Conservation (phyloP, 2,888 invertebrate genomes). For the Teleogryllus oceanicus region DNA sequence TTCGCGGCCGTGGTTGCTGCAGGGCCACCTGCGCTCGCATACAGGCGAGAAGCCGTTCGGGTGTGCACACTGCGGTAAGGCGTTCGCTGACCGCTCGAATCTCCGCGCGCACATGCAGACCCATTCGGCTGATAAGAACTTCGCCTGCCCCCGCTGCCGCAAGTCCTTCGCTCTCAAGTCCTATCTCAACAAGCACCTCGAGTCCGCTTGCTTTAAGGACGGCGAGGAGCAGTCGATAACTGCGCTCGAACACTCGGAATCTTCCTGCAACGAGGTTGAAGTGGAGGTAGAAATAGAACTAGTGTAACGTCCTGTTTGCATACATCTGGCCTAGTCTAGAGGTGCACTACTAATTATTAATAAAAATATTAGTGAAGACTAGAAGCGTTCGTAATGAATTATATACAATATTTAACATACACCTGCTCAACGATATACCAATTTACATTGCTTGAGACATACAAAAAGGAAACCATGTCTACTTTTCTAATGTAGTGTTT, state of each 20-base stretch:
- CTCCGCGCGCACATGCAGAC: slow-evolving; percentile 93
- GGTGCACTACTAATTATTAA: slow-evolving; percentile 11
- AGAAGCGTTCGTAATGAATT: neutral
- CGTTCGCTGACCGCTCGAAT: slow-evolving; percentile 92
- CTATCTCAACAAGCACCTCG: slow-evolving; percentile 91
- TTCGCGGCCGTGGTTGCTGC: slow-evolving; percentile 92
- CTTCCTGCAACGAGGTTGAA: slow-evolving; percentile 26
- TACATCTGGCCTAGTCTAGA: slow-evolving; percentile 12
- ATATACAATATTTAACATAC: slow-evolving; percentile 22
- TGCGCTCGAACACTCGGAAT: neutral
- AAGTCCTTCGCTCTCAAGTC: slow-evolving; percentile 92
- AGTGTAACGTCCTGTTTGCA: slow-evolving; percentile 21
- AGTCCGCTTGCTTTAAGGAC: slow-evolving; percentile 78
- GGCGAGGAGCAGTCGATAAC: slow-evolving; percentile 46
- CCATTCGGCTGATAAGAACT: slow-evolving; percentile 86
- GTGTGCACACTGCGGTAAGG: slow-evolving; percentile 89
- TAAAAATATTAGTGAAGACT: neutral
- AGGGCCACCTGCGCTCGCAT: slow-evolving; percentile 83
- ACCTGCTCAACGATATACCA: slow-evolving; percentile 29
- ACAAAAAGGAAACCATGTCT: slow-evolving; percentile 24
- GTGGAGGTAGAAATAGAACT: slow-evolving; percentile 31
- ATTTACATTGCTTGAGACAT: slow-evolving; percentile 29
- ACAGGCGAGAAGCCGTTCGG: slow-evolving; percentile 92
- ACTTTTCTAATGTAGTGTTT: slow-evolving; percentile 28
- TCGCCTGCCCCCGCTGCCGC: slow-evolving; percentile 80